Evolutionary conservation across 1,140 invertebrate species (phyloP).

Genomic region (Idris sp.): DNA sequence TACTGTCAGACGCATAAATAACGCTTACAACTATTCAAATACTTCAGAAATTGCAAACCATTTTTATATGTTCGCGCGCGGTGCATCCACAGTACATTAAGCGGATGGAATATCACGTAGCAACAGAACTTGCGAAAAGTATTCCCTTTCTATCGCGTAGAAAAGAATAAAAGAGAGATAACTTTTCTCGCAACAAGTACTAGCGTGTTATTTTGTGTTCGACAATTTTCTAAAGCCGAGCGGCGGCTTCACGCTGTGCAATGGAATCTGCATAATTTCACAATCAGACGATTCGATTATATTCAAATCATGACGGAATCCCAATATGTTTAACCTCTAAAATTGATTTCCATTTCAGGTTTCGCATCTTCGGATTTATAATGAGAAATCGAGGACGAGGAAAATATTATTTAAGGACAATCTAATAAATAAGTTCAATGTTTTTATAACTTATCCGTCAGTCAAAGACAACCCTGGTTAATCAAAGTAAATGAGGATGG

Average conservation of each 20-base stretch:
- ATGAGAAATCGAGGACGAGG: constrained; percentile 1
- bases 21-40: constrained; percentile 30
- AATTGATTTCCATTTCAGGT: not conserved
- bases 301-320: constrained; percentile 8
- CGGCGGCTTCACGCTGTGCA: not conserved
- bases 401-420: no score
- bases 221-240: constrained; percentile 21
- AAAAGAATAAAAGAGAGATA: constrained; percentile 19
- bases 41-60: constrained; percentile 25
- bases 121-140: constrained; percentile 5
- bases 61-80: constrained; percentile 11
- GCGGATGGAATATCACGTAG: constrained; percentile 9
- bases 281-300: constrained; percentile 18
- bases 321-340: not conserved
- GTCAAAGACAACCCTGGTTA: no score
- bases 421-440: no score
- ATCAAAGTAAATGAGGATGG: no score
- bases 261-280: constrained; percentile 28
- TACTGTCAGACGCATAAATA: constrained; percentile 32
- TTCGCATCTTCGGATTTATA: no score
- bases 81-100: not conserved
- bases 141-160: constrained; percentile 14
- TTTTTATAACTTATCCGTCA: no score
- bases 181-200: constrained; percentile 11
- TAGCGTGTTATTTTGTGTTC: constrained; percentile 30